Evolutionary conservation across 2,113 vertebrate genomes (phyloP), one percentile per base, ranked within the genome.

Genomic region (Polypterus senegalus): DNA sequence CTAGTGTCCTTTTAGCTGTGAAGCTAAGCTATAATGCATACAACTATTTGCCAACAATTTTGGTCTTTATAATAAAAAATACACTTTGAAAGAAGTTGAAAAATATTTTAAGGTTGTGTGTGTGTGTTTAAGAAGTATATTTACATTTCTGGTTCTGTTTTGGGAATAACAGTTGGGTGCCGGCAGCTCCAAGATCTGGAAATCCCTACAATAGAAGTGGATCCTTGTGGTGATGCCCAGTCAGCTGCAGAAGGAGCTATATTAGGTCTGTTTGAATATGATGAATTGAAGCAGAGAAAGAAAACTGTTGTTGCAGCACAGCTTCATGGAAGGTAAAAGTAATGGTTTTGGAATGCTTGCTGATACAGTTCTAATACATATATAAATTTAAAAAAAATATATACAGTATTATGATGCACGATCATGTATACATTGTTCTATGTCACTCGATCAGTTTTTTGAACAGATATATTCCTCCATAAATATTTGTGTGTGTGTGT

Each of bases 221-320:
- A 98, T n/a, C 78, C 88, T 47, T 99, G 95, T 3, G 92, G 90
- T 47, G 92, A 99, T 8, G 84, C 89, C 2, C 93, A 98, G 69
- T 87, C 93, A 0, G 94, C 96, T 10, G 96, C 96, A 3, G 96
- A 99, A 80, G 96, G 96, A 0, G 89, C 96, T 0, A 54, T 87
- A 62, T 87, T 99, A 1, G 90, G 94, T 4, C 77, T 98, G 70
- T 94, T 91, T 65, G 80, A 92, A n/a, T 99, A 92, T 2, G 86
- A 93, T 1, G 85, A 92, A 49, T 81, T 97, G 3, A 99, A 98
- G 76, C 79, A 86, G 64, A 97, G 95, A 65, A 98, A 93, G 83
- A 98, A 91, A 73, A 69, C 69, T 54, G 70, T 56, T 11, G 85
- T 93, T 60, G 82, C 81, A 0, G 71, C 83, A 0, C 76, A 83